These are phyloP conservation scores for Cepaea nemoralis DNA, from an alignment of 1,140 invertebrate species.

Conservation along the genomic window DNA sequence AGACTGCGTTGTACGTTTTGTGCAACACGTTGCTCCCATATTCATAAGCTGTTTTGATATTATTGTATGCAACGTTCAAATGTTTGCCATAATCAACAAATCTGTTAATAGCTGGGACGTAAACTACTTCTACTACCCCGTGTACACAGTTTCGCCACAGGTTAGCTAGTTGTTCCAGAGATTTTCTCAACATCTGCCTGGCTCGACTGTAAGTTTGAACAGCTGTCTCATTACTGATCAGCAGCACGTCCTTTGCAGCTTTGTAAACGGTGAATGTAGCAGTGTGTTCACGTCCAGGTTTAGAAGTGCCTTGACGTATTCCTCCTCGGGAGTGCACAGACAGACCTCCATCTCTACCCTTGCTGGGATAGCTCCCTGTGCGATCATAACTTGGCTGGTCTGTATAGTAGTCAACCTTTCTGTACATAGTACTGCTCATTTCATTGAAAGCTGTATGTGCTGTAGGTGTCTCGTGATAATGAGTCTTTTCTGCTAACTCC, in stretches of 20 bases:
- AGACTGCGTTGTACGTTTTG: constrained; percentile 12
- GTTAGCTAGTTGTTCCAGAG: constrained; percentile 43
- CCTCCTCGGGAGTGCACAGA: background rate
- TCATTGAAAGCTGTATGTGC: background rate
- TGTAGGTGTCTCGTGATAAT: too few relatives aligned
- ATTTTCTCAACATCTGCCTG: constrained; percentile 35
- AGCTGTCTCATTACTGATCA: constrained; percentile 33
- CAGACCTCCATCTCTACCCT: too few relatives aligned
- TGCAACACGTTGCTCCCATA: constrained; percentile 40
- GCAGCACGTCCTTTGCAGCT: constrained; percentile 38
- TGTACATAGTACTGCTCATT: too few relatives aligned
- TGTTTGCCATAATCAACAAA: constrained; percentile 28
- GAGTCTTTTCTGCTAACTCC: too few relatives aligned
- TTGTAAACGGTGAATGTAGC: constrained; percentile 41
- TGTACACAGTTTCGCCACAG: constrained; percentile 43
- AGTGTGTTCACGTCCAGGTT: background rate
- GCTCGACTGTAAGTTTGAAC: constrained; percentile 24
- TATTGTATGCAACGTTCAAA: constrained; percentile 36
- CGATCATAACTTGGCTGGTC: background rate
- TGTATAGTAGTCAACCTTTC: background rate
- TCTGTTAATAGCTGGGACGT: constrained; percentile 32
- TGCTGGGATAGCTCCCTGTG: too few relatives aligned
- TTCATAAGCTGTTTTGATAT: constrained; percentile 46
- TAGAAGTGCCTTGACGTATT: background rate
- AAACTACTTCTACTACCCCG: constrained; percentile 40